Base-by-base conservation (phyloP, 2,113 vertebrate genomes). In the Pipa parva region DNA sequence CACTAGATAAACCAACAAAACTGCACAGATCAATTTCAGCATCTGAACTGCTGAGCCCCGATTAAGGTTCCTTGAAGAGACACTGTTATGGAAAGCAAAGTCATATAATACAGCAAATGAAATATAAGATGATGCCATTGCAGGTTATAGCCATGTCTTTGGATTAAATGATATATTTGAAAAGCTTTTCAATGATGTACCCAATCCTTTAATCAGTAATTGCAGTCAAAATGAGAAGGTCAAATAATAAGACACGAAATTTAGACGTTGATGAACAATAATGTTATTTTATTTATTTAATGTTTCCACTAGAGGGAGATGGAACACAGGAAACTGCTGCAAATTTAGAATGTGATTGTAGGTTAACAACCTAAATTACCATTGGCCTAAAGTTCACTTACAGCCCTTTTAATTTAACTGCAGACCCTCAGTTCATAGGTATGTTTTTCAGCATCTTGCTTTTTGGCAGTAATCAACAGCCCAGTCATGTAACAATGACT, bases 101-200 rank as follows among this genome's bases (percentile, higher is more conserved):
- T 70, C 66, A 70, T 61, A 70, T 54, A 70, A 70, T 70, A 61
- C 66, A 61, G 28, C 17, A 59, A 57, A 70, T 70, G 66, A 70
- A 70, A 70, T 55, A 36, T 17, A 39, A 70, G 58, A 51, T 61
- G 66, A 70, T 54, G 21, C 31, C 45, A 36, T 60, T 61, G 58
- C 66, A 70, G 66, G 66, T 70, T 61, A 70, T 42, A 37, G 45
- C 58, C n/a, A 69, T 60, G 48, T 70, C 66, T 70, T 46, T 25
- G 48, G 48, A 61, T 58, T 59, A 61, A 36, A 51, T 70, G 66
- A 70, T 70, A 70, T 56, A 25, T 68, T 42, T 15, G 21, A 36
- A 13, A 31, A 36, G 11, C 22, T 52, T 69, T 57, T 61, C 29
- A 24, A 28, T 61, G 25, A 8, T 61, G 58, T 52, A 61, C 54